A percentile compares a stretch with the other conserved stretches of the same genome.
Conservation (phyloP, 2,797 vertebrate genomes). For the Acanthurus leucopareius region DNA sequence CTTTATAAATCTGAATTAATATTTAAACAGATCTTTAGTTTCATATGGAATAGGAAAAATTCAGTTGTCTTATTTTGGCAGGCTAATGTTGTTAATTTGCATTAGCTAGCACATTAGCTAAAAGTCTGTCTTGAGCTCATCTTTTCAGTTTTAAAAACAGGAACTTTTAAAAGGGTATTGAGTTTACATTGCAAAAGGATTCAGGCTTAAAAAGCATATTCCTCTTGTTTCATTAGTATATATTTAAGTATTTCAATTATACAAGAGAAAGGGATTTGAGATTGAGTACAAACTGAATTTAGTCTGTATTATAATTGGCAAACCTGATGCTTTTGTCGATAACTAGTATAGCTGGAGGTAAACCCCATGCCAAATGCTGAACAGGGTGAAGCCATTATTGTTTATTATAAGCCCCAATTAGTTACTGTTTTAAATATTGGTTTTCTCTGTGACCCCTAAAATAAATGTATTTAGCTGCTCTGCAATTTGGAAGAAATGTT, state of each 20-base stretch:
- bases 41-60: background rate
- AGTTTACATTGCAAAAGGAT: constrained; percentile 4
- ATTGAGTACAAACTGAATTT: background rate
- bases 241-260: background rate
- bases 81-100: background rate
- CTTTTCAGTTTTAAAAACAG: background rate
- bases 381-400: background rate
- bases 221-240: background rate
- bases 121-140: constrained; percentile 2
- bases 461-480: background rate
- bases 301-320: background rate
- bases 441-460: background rate
- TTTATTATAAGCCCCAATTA: background rate
- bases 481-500: background rate
- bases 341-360: background rate
- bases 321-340: background rate
- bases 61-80: background rate
- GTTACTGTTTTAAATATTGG: background rate
- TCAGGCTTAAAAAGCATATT: background rate
- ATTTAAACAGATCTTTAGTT: background rate
- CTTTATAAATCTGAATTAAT: background rate
- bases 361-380: background rate
- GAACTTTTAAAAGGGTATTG: background rate
- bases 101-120: no score
- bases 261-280: background rate